A percentile compares a stretch with the other conserved stretches of the same genome.
phyloP scores from a whole-genome alignment of 2,113 vertebrate genomes.

The Dinomys branickii region DNA sequence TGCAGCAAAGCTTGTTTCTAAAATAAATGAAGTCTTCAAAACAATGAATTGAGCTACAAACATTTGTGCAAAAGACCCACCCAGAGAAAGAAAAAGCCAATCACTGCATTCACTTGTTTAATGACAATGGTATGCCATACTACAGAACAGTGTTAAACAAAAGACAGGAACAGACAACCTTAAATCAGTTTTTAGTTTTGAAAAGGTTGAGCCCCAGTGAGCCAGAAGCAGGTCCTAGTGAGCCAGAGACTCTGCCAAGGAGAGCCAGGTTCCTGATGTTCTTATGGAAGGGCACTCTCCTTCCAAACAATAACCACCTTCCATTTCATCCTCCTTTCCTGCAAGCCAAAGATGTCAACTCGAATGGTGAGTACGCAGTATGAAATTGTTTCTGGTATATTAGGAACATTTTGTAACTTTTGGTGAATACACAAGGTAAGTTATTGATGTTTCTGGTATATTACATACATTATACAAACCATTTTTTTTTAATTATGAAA shows the following conservation, averaged over 20 bases:
- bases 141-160: neutral
- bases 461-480: neutral
- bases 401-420: neutral
- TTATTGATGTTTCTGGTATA: neutral
- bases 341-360: neutral
- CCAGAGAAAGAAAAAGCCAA: neutral
- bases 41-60: neutral
- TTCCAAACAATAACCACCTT: neutral
- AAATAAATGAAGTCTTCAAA: neutral
- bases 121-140: neutral
- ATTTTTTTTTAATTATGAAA: neutral
- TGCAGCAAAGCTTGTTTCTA: neutral
- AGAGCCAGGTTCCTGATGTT: neutral
- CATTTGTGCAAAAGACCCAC: neutral
- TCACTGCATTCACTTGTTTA: neutral
- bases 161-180: neutral
- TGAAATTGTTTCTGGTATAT: neutral
- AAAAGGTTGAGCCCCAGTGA: neutral
- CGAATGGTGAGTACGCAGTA: neutral
- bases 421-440: neutral
- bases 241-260: neutral
- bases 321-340: neutral
- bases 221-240: neutral
- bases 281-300: neutral
- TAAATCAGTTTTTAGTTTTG: neutral